These are phyloP conservation scores for Eristalis arbustorum DNA, from an alignment of 2,888 invertebrate genomes.

Conservation along the genomic window DNA sequence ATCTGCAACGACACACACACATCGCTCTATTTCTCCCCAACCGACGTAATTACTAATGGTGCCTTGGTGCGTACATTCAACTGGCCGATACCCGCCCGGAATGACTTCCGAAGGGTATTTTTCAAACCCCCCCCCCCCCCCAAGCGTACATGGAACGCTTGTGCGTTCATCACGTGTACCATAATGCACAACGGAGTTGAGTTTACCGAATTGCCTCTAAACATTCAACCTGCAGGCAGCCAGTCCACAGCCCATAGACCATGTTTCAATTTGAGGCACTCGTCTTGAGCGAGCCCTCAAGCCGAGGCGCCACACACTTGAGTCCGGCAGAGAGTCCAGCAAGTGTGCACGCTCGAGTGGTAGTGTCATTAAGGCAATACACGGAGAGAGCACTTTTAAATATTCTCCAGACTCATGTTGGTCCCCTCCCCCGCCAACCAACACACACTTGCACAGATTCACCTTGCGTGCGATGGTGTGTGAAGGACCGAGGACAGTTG, in stretches of 20 bases:
- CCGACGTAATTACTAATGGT: not conserved
- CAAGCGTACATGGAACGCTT: not conserved
- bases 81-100: not conserved
- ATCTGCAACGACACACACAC: not conserved
- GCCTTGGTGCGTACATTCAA: not conserved
- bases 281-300: slow-evolving; percentile 39
- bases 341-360: not conserved
- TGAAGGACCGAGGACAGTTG: not conserved
- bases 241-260: slow-evolving; percentile 13
- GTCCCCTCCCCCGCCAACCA: not conserved
- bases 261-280: slow-evolving; percentile 31
- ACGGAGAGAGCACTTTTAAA: slow-evolving; percentile 19
- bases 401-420: slow-evolving; percentile 20
- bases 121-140: not conserved
- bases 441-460: not conserved
- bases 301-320: slow-evolving; percentile 31
- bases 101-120: not conserved
- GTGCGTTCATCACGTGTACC: not conserved
- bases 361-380: not conserved
- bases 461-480: not conserved
- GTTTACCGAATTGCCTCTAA: slow-evolving; percentile 34
- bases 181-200: slow-evolving; percentile 11
- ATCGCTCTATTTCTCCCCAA: not conserved
- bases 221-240: slow-evolving; percentile 28
- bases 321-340: slow-evolving; percentile 29